Percentiles rank a stretch among this genome's conserved stretches.
Evolutionary conservation across 2,888 invertebrate genomes (phyloP).

Genomic region (Tridacna gigas): DNA sequence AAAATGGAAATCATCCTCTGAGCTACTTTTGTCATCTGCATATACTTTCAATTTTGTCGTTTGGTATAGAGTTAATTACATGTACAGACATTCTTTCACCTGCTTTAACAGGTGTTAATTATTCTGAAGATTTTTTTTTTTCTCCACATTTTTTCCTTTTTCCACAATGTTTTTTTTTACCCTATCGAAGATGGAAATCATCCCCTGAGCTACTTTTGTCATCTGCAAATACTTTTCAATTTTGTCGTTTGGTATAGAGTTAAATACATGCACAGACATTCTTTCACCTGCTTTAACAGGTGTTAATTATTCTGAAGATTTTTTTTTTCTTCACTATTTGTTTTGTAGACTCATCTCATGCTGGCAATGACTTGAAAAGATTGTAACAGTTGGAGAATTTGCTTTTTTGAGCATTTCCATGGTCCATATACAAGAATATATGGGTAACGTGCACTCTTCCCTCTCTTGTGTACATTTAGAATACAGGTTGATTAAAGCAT

Average conservation of each 20-base stretch:
- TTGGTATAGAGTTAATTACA: too few relatives aligned
- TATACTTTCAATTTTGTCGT: too few relatives aligned
- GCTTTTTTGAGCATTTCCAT: not conserved
- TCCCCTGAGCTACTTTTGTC: too few relatives aligned
- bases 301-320: not conserved
- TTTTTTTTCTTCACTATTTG: not conserved
- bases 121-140: not conserved
- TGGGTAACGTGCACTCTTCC: not conserved
- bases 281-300: not conserved
- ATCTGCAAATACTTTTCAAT: too few relatives aligned
- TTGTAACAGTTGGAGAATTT: not conserved
- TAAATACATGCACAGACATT: too few relatives aligned
- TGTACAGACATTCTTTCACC: not conserved
- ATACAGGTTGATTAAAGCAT: not conserved
- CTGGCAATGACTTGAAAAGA: too few relatives aligned
- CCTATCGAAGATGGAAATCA: too few relatives aligned
- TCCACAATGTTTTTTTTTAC: too few relatives aligned
- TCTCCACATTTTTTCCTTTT: too few relatives aligned
- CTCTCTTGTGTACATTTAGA: not conserved
- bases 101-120: not conserved
- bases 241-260: too few relatives aligned
- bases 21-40: too few relatives aligned
- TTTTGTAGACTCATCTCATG: not conserved
- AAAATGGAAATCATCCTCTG: too few relatives aligned
- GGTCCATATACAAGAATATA: not conserved